Percentiles rank a stretch among this genome's conserved stretches.
Conservation (phyloP, 1,140 invertebrate genomes). For the Danaus melanippus region DNA sequence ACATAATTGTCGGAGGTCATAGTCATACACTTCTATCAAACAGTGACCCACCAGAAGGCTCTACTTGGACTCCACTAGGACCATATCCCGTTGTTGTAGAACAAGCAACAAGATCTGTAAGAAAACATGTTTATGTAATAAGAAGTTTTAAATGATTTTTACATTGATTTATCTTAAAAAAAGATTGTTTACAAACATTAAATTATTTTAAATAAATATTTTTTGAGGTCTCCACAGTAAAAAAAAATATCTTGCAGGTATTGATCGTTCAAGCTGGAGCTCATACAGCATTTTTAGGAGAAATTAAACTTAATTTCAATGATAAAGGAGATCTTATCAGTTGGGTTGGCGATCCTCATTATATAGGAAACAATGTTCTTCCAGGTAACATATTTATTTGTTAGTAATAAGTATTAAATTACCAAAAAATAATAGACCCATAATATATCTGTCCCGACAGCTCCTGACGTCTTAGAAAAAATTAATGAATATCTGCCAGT, state of each 20-base stretch:
- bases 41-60: constrained; percentile 47
- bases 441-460: constrained; percentile 7
- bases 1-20: constrained; percentile 89
- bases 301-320: constrained; percentile 82
- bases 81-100: constrained; percentile 79
- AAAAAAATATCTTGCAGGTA: constrained; percentile 56
- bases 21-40: constrained; percentile 85
- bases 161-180: no score
- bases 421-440: no score
- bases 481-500: constrained; percentile 73
- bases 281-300: constrained; percentile 82
- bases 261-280: constrained; percentile 80
- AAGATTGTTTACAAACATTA: no score
- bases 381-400: constrained; percentile 70
- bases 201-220: no score
- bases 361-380: constrained; percentile 75
- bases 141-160: no score
- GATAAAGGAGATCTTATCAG: constrained; percentile 76
- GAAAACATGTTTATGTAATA: constrained; percentile 4
- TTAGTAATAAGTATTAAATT: constrained; percentile 30
- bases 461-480: constrained; percentile 63
- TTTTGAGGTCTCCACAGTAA: no score
- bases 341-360: constrained; percentile 83
- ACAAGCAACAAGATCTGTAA: constrained; percentile 57
- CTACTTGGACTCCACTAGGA: constrained; percentile 59